Conservation (phyloP, 2,797 vertebrate species). For the Platyrinchus mystaceus region DNA sequence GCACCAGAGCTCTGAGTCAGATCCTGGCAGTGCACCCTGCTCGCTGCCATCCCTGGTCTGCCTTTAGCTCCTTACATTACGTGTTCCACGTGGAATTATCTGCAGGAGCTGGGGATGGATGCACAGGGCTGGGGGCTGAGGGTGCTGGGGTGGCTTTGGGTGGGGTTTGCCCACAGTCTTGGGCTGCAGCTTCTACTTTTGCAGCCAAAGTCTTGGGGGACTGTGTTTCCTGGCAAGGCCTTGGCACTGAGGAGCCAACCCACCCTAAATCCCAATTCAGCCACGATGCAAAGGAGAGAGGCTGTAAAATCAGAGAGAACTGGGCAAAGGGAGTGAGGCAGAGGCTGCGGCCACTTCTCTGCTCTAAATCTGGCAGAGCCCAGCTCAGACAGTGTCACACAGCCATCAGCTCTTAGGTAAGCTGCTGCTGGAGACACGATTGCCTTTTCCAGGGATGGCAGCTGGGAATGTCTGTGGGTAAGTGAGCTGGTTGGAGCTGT, state of each 20-base stretch:
- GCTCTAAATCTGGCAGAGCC: rapidly evolving
- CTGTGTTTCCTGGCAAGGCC: neutral
- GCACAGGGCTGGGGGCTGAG: rapidly evolving
- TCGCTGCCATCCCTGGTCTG: neutral
- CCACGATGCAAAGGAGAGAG: rapidly evolving
- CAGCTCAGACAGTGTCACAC: rapidly evolving
- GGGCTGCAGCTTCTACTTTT: neutral
- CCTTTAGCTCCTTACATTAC: rapidly evolving
- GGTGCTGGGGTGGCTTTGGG: rapidly evolving
- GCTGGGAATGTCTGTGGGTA: neutral
- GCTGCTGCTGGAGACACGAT: neutral
- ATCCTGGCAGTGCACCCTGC: neutral
- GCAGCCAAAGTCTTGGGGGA: neutral
- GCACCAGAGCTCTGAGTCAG: neutral
- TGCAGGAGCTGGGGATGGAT: neutral
- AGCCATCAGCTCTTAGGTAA: neutral
- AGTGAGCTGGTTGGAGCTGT: neutral
- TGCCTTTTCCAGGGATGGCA: neutral
- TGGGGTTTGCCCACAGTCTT: neutral
- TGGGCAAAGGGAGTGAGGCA: neutral
- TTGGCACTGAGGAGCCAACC: neutral
- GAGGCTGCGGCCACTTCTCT: neutral
- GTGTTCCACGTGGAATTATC: rapidly evolving
- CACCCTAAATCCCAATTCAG: rapidly evolving
- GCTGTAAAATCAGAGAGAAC: neutral